Evolutionary conservation across 2,113 vertebrate species (phyloP), one percentile per base, ranked within the genome.

Genomic region (Oncorhynchus masou): DNA sequence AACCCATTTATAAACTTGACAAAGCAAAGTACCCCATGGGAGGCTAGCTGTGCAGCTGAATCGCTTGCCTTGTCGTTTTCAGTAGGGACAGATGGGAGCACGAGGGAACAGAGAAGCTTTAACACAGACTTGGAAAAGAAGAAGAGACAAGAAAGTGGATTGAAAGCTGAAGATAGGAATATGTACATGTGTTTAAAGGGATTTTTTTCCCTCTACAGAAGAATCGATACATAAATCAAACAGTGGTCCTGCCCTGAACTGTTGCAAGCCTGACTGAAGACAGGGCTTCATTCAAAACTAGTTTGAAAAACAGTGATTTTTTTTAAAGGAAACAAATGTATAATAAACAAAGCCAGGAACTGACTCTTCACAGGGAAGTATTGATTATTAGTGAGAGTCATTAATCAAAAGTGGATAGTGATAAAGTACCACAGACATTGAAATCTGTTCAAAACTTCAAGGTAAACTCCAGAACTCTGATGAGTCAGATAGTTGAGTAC

Each of bases 171-270:
- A 70, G 57, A 70, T 54, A 72, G 79, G 69, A 78, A 60, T 49
- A 68, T 59, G 80, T 77, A 65, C 31, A 73, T 71, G 29, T 74
- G 39, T 39, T 39, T 45, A 45, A 45, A 45, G 39, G 39, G 39
- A 39, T 11, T 71, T 73, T 25, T 29, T 15, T 4, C 62, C 8
- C 25, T 7, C 16, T 68, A 27, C 65, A 73, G 73, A 57, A 57
- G 76, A 81, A 85, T 85, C 78, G 66, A 82, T 85, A 84, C 66
- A 68, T 51, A 75, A 51, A 20, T 78, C 78, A 69, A 71, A 68
- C 71, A 71, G 62, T 34, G 70, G 70, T 64, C 27, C 12, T 66
- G 34, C 72, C n/a, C 25, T 31, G 59, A 31, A 62, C 19, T 16
- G 6, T 68, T 74, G 60, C 74, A 60, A 51, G 65, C 73, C 69